A percentile compares a stretch with the other conserved stretches of the same genome.
Conservation (phyloP, 1,140 invertebrate species). For the Atta cephalotes region DNA sequence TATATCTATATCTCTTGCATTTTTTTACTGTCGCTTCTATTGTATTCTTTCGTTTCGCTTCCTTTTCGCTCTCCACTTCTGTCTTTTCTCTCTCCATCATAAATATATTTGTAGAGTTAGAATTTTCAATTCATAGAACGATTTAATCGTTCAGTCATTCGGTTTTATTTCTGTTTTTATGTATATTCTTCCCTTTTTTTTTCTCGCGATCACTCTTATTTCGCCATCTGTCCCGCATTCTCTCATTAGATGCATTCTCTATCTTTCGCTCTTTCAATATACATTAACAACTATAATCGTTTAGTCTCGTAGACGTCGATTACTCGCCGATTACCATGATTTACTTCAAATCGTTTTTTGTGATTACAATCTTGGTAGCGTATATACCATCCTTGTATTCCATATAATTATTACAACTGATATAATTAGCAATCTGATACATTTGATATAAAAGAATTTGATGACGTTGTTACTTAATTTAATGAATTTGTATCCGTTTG, state of each 20-base stretch:
- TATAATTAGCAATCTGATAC: constrained; percentile 25
- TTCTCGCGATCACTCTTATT: not conserved
- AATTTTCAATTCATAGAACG: constrained; percentile 82
- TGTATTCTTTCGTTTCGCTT: not conserved
- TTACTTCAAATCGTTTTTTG: constrained; percentile 13
- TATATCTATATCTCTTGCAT: constrained; percentile 52
- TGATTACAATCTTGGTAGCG: not conserved
- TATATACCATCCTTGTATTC: constrained; percentile 3
- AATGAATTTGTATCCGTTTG: constrained; percentile 23
- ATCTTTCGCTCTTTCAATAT: constrained; percentile 50
- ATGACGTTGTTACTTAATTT: constrained; percentile 20
- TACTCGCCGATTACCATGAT: constrained; percentile 45
- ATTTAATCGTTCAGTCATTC: constrained; percentile 73
- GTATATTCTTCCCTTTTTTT: not conserved
- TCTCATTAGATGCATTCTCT: constrained; percentile 35
- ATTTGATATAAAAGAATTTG: constrained; percentile 10
- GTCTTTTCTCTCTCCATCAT: constrained; percentile 23
- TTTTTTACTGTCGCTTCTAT: not conserved
- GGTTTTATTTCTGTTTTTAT: not conserved
- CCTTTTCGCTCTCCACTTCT: not conserved
- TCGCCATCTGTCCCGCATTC: constrained; percentile 39
- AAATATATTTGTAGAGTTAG: constrained; percentile 77
- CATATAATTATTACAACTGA: constrained; percentile 31
- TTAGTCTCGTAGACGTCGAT: constrained; percentile 50
- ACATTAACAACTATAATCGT: constrained; percentile 63